Conservation (phyloP, 2,888 invertebrate species). For the Trissoscelio sp. region DNA sequence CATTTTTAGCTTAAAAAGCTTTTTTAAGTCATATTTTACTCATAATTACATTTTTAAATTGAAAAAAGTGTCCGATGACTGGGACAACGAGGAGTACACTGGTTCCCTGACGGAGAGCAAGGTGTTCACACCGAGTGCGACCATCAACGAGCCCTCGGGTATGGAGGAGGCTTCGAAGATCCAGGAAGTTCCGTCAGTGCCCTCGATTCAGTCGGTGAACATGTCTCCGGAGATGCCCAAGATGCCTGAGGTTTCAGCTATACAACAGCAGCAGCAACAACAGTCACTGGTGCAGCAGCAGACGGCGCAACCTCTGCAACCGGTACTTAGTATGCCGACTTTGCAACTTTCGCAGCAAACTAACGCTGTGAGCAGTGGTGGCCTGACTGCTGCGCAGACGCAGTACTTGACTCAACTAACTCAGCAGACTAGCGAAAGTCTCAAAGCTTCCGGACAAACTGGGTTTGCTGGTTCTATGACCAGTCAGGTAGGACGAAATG, state of each 20-base stretch:
- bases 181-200: slow-evolving; percentile 75
- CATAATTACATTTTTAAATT: no score
- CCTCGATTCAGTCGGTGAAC: slow-evolving; percentile 72
- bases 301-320: slow-evolving; percentile 73
- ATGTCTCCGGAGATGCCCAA: slow-evolving; percentile 74
- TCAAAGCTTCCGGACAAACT: slow-evolving; percentile 84
- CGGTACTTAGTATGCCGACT: slow-evolving; percentile 77
- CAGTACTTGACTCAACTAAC: slow-evolving; percentile 86
- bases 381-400: slow-evolving; percentile 85
- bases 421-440: slow-evolving; percentile 85
- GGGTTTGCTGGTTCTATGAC: slow-evolving; percentile 78
- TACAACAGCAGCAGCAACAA: slow-evolving; percentile 81
- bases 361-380: slow-evolving; percentile 81
- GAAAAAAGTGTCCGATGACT: slow-evolving; percentile 85
- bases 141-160: slow-evolving; percentile 75
- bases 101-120: slow-evolving; percentile 97
- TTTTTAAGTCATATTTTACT: no score
- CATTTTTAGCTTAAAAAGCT: no score
- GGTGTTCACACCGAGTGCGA: slow-evolving; percentile 91
- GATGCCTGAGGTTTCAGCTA: slow-evolving; percentile 76
- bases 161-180: slow-evolving; percentile 74
- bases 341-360: slow-evolving; percentile 82
- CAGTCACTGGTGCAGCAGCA: slow-evolving; percentile 78
- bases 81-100: slow-evolving; percentile 95
- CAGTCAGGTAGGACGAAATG: slow-evolving; percentile 74